Percentiles rank a stretch among this genome's conserved stretches.
Conservation (phyloP, 2,113 vertebrate species). For the Crocuta crocuta region DNA sequence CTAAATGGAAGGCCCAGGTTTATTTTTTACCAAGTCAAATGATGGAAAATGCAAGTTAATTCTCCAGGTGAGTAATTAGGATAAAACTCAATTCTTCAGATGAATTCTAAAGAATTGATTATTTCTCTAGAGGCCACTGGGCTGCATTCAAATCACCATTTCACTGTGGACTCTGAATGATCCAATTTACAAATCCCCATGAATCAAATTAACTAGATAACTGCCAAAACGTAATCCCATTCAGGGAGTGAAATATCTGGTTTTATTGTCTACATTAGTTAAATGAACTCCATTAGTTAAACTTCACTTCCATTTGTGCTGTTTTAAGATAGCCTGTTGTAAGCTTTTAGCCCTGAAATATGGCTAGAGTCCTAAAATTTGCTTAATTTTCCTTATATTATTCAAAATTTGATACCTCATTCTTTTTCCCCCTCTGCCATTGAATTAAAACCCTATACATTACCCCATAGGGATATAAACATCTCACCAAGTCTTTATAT, state of each 20-base stretch:
- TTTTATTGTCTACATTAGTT: constrained; percentile 74
- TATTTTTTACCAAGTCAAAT: constrained; percentile 51
- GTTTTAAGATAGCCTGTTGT: constrained; percentile 52
- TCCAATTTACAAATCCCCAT: constrained; percentile 76
- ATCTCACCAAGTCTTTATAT: not conserved
- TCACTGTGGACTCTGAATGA: constrained; percentile 77
- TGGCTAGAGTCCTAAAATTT: not conserved
- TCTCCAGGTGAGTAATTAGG: constrained; percentile 78
- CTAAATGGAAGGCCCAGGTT: constrained; percentile 39
- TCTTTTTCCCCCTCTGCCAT: not conserved
- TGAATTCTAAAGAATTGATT: constrained; percentile 78
- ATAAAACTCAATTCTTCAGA: constrained; percentile 78
- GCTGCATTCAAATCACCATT: constrained; percentile 74
- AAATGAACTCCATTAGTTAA: constrained; percentile 78
- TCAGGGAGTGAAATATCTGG: constrained; percentile 59
- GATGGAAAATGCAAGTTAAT: constrained; percentile 72
- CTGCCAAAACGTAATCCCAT: constrained; percentile 74
- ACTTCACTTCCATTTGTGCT: constrained; percentile 65
- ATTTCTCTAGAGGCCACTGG: constrained; percentile 70
- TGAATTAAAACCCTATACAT: constrained; percentile 8
- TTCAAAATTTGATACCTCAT: not conserved
- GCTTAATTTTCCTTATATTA: not conserved
- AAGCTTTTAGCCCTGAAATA: constrained; percentile 35
- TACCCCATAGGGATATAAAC: not conserved
- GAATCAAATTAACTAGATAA: constrained; percentile 82